Percentiles rank a stretch among this genome's conserved stretches.
phyloP scores from a whole-genome alignment of 2,113 vertebrate genomes.

The Cochlearius cochlearius region DNA sequence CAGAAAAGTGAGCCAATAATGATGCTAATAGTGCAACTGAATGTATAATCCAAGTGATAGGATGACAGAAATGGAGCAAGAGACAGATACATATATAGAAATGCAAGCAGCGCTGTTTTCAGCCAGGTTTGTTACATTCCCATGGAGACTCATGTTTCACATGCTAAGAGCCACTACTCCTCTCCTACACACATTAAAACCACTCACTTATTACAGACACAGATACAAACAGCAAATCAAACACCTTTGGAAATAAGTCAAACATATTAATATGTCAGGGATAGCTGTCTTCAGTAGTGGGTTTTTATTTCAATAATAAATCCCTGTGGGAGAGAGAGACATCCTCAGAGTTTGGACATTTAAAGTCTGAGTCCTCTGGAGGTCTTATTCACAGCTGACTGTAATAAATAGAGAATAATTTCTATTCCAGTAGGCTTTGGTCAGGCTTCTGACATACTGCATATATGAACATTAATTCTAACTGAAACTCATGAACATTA shows the following conservation, averaged over 20 bases:
- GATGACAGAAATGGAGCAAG: background rate
- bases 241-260: slow-evolving; percentile 13
- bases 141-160: background rate
- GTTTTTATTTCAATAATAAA: background rate
- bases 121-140: background rate
- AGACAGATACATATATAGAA: background rate
- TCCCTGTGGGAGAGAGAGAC: background rate
- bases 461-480: background rate
- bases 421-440: background rate
- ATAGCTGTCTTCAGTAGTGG: background rate
- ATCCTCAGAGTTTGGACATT: background rate
- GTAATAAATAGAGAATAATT: background rate
- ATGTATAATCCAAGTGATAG: background rate
- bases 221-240: background rate
- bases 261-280: background rate
- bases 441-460: background rate
- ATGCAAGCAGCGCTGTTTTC: background rate
- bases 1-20: background rate
- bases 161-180: background rate
- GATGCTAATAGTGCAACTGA: background rate
- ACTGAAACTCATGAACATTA: background rate
- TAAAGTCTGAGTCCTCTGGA: background rate
- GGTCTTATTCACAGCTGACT: background rate
- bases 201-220: background rate
- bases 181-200: background rate